Evolutionary conservation across 2,113 vertebrate species (phyloP).

Genomic region (Ceuthmochares aereus): DNA sequence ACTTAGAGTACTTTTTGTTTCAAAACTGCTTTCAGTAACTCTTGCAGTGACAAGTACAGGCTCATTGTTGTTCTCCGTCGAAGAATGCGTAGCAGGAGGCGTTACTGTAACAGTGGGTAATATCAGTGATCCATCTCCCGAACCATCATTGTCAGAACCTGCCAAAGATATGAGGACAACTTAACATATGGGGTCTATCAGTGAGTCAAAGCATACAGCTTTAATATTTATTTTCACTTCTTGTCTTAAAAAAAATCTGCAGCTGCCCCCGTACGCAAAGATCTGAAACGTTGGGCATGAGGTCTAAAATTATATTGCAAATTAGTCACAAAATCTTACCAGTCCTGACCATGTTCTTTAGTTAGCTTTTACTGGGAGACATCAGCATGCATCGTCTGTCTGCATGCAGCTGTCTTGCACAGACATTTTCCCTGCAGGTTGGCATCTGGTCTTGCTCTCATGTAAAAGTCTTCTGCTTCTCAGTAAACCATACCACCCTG

Average conservation of each 20-base stretch:
- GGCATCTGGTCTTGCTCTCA: neutral
- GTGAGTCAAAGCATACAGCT: neutral
- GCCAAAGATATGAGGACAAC: conserved; percentile 7
- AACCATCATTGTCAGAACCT: conserved; percentile 10
- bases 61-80: accelerated
- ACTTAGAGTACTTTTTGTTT: neutral
- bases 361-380: neutral
- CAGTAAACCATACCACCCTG: neutral
- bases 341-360: neutral
- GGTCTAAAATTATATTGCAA: neutral
- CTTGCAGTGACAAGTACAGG: neutral
- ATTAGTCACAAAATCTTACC: neutral
- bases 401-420: neutral
- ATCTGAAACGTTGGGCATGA: neutral
- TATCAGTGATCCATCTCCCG: neutral
- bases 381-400: neutral
- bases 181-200: neutral
- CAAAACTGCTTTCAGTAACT: neutral
- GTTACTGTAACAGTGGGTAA: neutral
- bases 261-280: neutral
- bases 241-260: neutral
- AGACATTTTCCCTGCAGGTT: neutral
- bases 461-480: neutral
- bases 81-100: neutral
- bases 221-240: neutral